Conservation (phyloP, 2,113 vertebrate genomes). For the Corynorhinus townsendii region DNA sequence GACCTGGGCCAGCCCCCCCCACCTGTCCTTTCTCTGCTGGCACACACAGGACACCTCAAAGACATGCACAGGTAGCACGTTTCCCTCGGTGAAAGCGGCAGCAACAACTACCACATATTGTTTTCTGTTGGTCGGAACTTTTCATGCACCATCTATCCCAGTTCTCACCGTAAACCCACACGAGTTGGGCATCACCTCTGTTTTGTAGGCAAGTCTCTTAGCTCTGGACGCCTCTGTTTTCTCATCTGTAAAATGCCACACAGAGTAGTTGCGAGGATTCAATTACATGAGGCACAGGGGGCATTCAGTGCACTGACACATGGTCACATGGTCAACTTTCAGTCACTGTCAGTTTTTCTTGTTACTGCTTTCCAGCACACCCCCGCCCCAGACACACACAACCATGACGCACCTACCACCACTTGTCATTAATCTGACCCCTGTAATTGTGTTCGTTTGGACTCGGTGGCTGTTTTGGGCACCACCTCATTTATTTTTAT, state of each 20-base stretch:
- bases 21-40: background rate
- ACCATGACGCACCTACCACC: background rate
- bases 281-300: rapidly evolving
- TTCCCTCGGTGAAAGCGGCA: background rate
- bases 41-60: background rate
- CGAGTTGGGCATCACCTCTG: background rate
- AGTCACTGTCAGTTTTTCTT: background rate
- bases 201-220: background rate
- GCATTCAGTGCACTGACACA: background rate
- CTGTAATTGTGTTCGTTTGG: constrained; percentile 13
- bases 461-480: constrained; percentile 21
- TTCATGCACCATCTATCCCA: background rate
- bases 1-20: background rate
- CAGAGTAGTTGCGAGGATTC: background rate
- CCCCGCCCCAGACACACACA: background rate
- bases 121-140: background rate
- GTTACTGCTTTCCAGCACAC: background rate
- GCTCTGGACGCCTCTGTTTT: background rate
- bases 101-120: rapidly evolving
- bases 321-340: constrained; percentile 1
- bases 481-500: constrained; percentile 2
- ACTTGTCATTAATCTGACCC: background rate
- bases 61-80: background rate
- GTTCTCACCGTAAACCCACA: too few relatives aligned
- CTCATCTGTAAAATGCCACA: background rate